Conservation (phyloP, 1,140 invertebrate species). For the Samia ricini region DNA sequence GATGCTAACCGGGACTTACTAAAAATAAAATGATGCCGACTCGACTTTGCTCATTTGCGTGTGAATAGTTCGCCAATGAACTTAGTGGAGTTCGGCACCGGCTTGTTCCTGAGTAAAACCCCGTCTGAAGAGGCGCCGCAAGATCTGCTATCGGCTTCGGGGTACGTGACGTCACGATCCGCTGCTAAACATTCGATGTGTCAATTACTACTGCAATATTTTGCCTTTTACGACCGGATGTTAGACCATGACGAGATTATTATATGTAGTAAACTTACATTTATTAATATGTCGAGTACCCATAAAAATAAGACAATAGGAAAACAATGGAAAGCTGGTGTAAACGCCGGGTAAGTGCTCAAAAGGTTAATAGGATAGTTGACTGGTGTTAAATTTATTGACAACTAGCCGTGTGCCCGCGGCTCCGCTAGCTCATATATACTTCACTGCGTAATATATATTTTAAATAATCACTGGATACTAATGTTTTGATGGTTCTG, state of each 20-base stretch:
- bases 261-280: background rate
- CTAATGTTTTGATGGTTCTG: too few species aligned
- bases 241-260: too few species aligned
- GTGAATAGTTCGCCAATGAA: conserved; percentile 88
- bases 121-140: conserved; percentile 86
- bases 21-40: conserved; percentile 25
- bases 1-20: conserved; percentile 62
- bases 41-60: conserved; percentile 47
- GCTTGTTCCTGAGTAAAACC: conserved; percentile 90
- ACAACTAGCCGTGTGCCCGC: too few species aligned
- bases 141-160: conserved; percentile 60
- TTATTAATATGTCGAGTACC: background rate
- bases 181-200: conserved; percentile 44
- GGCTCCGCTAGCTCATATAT: too few species aligned
- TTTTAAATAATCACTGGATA: too few species aligned
- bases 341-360: too few species aligned
- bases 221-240: conserved; percentile 30
- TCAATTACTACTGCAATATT: conserved; percentile 47
- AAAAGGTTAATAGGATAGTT: too few species aligned
- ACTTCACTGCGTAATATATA: too few species aligned
- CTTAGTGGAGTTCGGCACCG: conserved; percentile 92
- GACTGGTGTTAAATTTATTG: too few species aligned
- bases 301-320: too few species aligned
- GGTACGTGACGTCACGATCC: conserved; percentile 62
- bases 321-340: too few species aligned